A percentile compares a stretch with the other conserved stretches of the same genome.
phyloP scores from a whole-genome alignment of 2,797 vertebrate genomes.

The Epinephelus awoara region DNA sequence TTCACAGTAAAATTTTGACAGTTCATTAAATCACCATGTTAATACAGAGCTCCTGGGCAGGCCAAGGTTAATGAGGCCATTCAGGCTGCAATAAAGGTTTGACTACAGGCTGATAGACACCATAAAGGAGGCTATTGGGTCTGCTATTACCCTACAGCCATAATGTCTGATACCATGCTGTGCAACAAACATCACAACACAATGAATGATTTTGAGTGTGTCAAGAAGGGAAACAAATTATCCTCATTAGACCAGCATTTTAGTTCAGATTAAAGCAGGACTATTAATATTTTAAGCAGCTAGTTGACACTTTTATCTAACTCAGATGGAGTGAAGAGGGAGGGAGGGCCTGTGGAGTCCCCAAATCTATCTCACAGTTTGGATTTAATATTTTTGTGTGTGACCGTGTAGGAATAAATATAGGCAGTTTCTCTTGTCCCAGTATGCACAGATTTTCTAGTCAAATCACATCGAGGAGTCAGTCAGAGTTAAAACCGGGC shows the following conservation, averaged over 20 bases:
- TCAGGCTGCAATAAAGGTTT: slow-evolving; percentile 46
- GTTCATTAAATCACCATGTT: slow-evolving; percentile 62
- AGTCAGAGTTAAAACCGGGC: too few species aligned
- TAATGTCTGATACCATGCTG: neutral
- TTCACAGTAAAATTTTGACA: slow-evolving; percentile 50
- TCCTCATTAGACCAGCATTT: slow-evolving; percentile 38
- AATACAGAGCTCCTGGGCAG: slow-evolving; percentile 25
- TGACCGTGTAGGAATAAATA: neutral
- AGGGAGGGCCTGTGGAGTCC: neutral
- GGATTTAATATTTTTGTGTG: neutral
- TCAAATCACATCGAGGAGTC: neutral
- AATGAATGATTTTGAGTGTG: slow-evolving; percentile 5
- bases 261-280: slow-evolving; percentile 13
- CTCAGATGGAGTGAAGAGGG: slow-evolving; percentile 4
- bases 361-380: neutral
- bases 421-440: neutral
- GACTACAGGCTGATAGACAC: slow-evolving; percentile 35
- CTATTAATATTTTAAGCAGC: slow-evolving; percentile 17
- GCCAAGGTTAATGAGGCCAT: slow-evolving; percentile 68
- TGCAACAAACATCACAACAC: slow-evolving; percentile 30
- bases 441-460: neutral
- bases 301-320: slow-evolving; percentile 22
- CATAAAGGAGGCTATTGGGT: slow-evolving; percentile 50
- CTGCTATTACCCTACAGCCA: neutral
- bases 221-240: slow-evolving; percentile 35